Evolutionary conservation across 2,113 vertebrate genomes (phyloP).

Genomic region (Nerophis lumbriciformis): DNA sequence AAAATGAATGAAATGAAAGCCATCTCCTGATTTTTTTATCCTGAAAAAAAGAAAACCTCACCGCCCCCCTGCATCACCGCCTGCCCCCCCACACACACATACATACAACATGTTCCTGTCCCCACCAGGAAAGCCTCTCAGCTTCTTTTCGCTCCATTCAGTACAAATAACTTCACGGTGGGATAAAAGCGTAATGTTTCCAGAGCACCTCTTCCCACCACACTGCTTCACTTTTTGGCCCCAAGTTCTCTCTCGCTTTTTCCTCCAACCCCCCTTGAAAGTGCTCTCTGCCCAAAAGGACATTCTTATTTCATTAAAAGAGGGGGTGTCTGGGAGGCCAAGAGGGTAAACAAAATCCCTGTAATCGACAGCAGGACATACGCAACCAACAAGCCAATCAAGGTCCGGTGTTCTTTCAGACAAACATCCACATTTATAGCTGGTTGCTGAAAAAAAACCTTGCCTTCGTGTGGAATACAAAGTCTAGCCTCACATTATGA

Average conservation of each 20-base stretch:
- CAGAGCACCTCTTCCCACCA: conserved; percentile 51
- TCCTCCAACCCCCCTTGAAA: conserved; percentile 46
- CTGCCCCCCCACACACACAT: conserved; percentile 17
- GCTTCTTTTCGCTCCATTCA: conserved; percentile 59
- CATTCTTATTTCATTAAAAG: conserved; percentile 59
- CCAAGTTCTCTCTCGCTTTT: conserved; percentile 44
- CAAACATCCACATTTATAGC: conserved; percentile 48
- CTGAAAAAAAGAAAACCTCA: conserved; percentile 50
- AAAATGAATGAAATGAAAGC: conserved; percentile 43
- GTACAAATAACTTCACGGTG: conserved; percentile 67
- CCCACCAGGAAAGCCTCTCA: conserved; percentile 50
- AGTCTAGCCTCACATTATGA: conserved; percentile 28
- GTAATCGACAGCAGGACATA: conserved; percentile 60
- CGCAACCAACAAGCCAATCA: conserved; percentile 53
- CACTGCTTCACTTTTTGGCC: conserved; percentile 47
- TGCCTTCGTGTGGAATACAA: conserved; percentile 41
- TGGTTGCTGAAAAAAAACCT: conserved; percentile 40
- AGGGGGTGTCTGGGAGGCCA: conserved; percentile 50
- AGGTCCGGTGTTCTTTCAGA: conserved; percentile 29
- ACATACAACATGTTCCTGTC: conserved; percentile 49
- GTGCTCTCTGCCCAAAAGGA: conserved; percentile 49
- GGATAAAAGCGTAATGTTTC: conserved; percentile 64
- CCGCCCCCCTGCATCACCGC: conserved; percentile 19
- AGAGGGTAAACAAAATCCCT: conserved; percentile 66
- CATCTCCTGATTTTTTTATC: conserved; percentile 51